Base-by-base conservation (phyloP, 1,140 invertebrate genomes). In the Drosophila nebulosa region DNA sequence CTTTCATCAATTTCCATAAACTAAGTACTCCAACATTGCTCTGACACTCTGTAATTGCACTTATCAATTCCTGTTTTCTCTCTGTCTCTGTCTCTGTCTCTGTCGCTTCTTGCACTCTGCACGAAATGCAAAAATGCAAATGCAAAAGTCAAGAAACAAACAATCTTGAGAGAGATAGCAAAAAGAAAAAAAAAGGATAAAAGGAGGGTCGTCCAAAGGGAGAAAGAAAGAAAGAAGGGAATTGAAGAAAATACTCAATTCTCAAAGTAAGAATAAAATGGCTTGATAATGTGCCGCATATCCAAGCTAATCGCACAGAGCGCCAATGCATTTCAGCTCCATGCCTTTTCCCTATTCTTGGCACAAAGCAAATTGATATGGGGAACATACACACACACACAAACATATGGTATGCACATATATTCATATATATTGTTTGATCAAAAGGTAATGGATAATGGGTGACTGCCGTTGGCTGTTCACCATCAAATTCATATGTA, bases 1-100 rank as follows among this genome's bases (percentile, higher is more conserved):
- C 52, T 55, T 18, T 42, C 73, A 76, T 76, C 72, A 69, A 75
- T 80, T 80, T 79, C 59, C 81, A 86, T 86, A 86, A 86, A 78
- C 74, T 73, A 46, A 46, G 39, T 46, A 46, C 39, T 46, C 39
- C 39, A 46, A 74, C 64, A 35, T 21, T 57, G 32, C 58, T 46
- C 16, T 55, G 71, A 69, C 67, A 69, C 67, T 42, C 46, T 39
- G 35, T 69, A 51, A 69, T 68, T 74, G 69, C 55, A 71, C 70
- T 75, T 58, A 42, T 74, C 30, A 74, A 60, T 56, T 65, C 78
- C 46, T 71, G 66, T 3, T 46, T n/a, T 39, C 36, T 39, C 14
- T 58, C 21, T 58, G 22, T 30, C 18, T 30, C 32, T 21, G 9
- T 64, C 60, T 39, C 36, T 39, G 10, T 36, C 2, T 57, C 35